Conservation (phyloP, 1,140 invertebrate species). For the Sarcophaga bullata region DNA sequence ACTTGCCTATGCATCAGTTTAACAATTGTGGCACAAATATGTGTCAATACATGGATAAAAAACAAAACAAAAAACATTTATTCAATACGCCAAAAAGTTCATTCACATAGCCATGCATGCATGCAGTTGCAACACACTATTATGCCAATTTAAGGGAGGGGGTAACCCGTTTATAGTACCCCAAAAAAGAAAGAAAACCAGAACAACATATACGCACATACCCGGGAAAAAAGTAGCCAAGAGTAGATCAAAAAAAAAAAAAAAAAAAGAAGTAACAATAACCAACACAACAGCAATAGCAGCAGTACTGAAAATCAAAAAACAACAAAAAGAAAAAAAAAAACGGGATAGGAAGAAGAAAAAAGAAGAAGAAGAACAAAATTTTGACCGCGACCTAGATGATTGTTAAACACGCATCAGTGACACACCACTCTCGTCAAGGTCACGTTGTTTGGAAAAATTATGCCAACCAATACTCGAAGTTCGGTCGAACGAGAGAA, state of each 20-base stretch:
- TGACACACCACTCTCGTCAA: conserved; percentile 40
- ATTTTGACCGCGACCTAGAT: conserved; percentile 33
- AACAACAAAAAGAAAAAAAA: background rate
- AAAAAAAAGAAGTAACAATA: too few relatives aligned
- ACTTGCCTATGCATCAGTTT: too few relatives aligned
- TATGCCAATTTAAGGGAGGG: too few relatives aligned
- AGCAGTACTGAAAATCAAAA: background rate
- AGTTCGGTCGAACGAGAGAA: conserved; percentile 10
- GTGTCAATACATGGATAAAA: too few relatives aligned
- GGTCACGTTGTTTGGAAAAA: conserved; percentile 31
- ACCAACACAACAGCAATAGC: background rate
- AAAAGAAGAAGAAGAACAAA: too few relatives aligned
- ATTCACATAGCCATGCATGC: too few relatives aligned
- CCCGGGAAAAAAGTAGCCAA: background rate
- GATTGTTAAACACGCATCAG: conserved; percentile 40
- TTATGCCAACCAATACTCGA: conserved; percentile 34
- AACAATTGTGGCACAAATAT: too few relatives aligned
- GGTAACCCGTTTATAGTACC: too few relatives aligned
- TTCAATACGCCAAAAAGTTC: too few relatives aligned
- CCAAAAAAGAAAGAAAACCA: background rate
- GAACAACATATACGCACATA: background rate
- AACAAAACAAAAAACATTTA: too few relatives aligned
- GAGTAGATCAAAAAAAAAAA: background rate
- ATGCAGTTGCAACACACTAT: too few relatives aligned
- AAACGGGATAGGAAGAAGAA: too few relatives aligned